phyloP scores from a whole-genome alignment of 1,140 invertebrate species.

The Melipona quadrifasciata region DNA sequence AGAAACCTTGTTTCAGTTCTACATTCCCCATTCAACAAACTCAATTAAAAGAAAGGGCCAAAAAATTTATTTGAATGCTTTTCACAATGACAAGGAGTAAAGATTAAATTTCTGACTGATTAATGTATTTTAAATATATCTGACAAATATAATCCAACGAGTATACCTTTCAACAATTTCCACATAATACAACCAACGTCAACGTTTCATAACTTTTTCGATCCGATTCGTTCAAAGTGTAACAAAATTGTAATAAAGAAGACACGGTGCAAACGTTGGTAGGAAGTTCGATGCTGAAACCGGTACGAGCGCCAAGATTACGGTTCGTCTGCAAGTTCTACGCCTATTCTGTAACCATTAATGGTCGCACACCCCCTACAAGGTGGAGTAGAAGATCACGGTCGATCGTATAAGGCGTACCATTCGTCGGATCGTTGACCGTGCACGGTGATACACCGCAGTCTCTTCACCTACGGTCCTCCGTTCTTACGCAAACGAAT shows the following conservation, averaged over 20 bases:
- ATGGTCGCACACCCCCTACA: constrained; percentile 70
- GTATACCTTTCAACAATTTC: no score
- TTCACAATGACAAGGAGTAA: no score
- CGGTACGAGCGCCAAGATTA: fast-evolving
- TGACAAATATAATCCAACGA: no score
- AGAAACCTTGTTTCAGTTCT: not conserved
- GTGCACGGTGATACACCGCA: constrained; percentile 63
- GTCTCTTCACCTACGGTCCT: constrained; percentile 51
- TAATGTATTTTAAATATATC: no score
- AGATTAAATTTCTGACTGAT: no score
- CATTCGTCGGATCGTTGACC: constrained; percentile 73
- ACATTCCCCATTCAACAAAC: not conserved
- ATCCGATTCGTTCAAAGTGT: not conserved
- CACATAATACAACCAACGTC: no score
- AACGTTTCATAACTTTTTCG: no score
- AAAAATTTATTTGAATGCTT: no score
- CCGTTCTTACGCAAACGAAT: constrained; percentile 70
- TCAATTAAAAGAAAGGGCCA: no score
- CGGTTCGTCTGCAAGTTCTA: not conserved
- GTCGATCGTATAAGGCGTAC: constrained; percentile 61
- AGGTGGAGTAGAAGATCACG: constrained; percentile 68
- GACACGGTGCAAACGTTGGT: not conserved
- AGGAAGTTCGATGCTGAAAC: fast-evolving
- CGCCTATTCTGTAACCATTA: constrained; percentile 54
- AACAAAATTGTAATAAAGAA: not conserved